Evolutionary conservation across 2,888 invertebrate species (phyloP), one percentile per base, ranked within the genome.

Genomic region (Agrochola circellaris): DNA sequence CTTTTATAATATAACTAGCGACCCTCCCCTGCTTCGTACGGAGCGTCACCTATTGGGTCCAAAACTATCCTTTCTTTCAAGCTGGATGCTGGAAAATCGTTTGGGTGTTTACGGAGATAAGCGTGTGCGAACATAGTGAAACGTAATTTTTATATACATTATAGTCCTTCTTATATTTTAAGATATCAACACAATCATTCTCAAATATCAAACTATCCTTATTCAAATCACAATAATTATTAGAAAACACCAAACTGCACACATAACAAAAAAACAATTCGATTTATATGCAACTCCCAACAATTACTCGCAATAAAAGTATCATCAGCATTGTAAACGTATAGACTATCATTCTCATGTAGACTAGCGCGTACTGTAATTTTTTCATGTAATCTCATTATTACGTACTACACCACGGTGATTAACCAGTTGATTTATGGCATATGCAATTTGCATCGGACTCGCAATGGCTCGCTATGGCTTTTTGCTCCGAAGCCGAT

Each of bases 361-460:
- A 84, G 87, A 88, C 88, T 89, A 91, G 88, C 88, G 90, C 90
- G 89, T 92, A 90, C 91, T 93, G 92, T 94, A 94, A 93, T 95
- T 95, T 95, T 95, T 96, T 95, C 93, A 93, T 93, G 95, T 94
- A 96, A 95, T 96, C 95, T 95, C 95, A 96, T 96, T 95, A 95
- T 94, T 95, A 94, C 93, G 93, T 93, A 92, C 91, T 91, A 92
- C 89, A 89, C 90, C 90, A 92, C 93, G 93, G 95, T 95, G 95
- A 96, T 96, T 96, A 96, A 94, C 93, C 93, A 91, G 92, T 95
- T 96, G 96, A 96, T 96, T 96, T 96, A 96, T 96, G 93, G 95
- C 95, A 91, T 92, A 92, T 95, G 95, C 96, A 96, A 96, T 96
- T 96, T 96, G 94, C 96, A 96, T 96, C 95, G 92, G 92, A 93